A percentile compares a stretch with the other conserved stretches of the same genome.
Evolutionary conservation across 2,113 vertebrate species (phyloP).

Genomic region (Panurus biarmicus): DNA sequence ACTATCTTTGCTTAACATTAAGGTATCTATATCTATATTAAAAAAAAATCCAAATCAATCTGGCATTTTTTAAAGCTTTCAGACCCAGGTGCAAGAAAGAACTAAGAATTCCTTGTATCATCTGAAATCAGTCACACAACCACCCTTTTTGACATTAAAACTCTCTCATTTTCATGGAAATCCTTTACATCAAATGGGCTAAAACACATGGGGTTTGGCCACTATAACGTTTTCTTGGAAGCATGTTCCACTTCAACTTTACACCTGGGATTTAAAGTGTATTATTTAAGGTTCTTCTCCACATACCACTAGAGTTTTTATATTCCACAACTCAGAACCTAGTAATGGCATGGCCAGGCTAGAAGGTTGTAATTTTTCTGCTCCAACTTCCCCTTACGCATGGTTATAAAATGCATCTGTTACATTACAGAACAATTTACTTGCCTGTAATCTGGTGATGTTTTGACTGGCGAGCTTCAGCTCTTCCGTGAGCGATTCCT

Average conservation of each 20-base stretch:
- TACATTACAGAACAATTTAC: neutral
- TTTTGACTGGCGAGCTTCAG: conserved; percentile 83
- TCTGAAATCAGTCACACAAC: neutral
- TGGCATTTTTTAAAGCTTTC: neutral
- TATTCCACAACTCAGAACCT: neutral
- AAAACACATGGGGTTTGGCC: neutral
- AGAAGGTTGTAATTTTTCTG: neutral
- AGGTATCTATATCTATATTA: neutral
- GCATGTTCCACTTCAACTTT: neutral
- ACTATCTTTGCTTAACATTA: neutral
- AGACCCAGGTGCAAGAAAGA: neutral
- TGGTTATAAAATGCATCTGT: neutral
- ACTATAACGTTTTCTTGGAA: neutral
- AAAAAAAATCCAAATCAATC: neutral
- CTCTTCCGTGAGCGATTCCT: conserved; percentile 80
- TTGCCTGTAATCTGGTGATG: conserved; percentile 90
- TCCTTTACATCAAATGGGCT: neutral
- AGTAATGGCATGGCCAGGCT: neutral
- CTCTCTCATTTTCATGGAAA: neutral
- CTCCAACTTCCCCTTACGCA: neutral
- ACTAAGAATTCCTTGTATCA: neutral
- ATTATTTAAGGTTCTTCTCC: neutral
- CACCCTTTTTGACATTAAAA: neutral
- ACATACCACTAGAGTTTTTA: neutral
- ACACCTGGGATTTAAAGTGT: neutral